A percentile compares a stretch with the other conserved stretches of the same genome.
Evolutionary conservation across 2,113 vertebrate genomes (phyloP).

Genomic region (Gasterosteus nipponicus): DNA sequence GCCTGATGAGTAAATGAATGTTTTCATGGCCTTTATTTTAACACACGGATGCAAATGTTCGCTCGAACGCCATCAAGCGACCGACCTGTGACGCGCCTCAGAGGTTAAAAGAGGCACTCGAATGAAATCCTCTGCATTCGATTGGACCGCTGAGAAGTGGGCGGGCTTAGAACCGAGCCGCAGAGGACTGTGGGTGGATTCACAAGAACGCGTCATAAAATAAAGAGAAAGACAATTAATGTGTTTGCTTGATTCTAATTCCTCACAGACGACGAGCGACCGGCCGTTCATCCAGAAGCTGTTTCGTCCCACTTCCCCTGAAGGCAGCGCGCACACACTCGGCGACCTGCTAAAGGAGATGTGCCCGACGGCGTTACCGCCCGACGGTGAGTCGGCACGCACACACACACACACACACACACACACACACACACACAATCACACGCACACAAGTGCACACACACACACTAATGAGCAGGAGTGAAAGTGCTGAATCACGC

Average conservation of each 20-base stretch:
- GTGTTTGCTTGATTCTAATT: constrained; percentile 9
- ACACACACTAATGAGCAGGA: neutral
- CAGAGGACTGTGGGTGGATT: neutral
- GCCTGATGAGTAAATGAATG: constrained; percentile 6
- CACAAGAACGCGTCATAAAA: neutral
- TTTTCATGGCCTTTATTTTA: no score
- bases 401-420: neutral
- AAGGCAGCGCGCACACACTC: constrained; percentile 88
- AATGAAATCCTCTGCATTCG: neutral
- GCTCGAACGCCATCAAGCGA: no score
- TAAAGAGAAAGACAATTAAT: neutral
- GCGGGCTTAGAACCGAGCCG: neutral
- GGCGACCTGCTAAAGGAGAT: constrained; percentile 92
- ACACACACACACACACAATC: neutral
- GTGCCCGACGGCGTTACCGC: constrained; percentile 86
- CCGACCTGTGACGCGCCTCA: no score
- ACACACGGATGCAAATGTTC: neutral
- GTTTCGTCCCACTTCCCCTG: constrained; percentile 90
- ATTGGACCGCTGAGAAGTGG: neutral
- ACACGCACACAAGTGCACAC: neutral
- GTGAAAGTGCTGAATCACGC: neutral
- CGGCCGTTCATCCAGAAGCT: constrained; percentile 96
- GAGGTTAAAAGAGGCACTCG: neutral
- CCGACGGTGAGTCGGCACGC: constrained; percentile 84
- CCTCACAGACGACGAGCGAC: constrained; percentile 87